Conservation (phyloP, 2,113 vertebrate genomes). For the Bufo bufo region DNA sequence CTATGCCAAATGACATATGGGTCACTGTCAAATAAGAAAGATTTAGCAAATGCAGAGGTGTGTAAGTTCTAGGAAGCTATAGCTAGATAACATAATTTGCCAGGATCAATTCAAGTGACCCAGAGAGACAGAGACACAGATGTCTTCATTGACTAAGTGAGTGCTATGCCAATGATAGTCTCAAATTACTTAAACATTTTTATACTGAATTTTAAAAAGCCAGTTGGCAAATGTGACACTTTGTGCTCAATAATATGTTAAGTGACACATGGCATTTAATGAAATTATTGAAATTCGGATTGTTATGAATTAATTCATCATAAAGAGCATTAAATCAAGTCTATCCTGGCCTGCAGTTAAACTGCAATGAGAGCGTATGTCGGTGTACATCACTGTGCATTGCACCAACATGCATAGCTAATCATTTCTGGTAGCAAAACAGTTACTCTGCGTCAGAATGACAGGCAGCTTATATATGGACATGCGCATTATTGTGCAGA, state of each 20-base stretch:
- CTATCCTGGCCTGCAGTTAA: no score
- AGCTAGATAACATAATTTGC: slow-evolving; percentile 46
- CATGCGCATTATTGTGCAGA: no score
- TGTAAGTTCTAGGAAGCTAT: slow-evolving; percentile 29
- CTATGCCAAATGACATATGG: slow-evolving; percentile 46
- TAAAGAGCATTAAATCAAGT: no score
- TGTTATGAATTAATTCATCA: no score
- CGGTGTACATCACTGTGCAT: no score
- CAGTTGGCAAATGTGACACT: slow-evolving; percentile 6
- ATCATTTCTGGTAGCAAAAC: no score
- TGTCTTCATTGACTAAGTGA: slow-evolving; percentile 42
- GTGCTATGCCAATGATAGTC: slow-evolving; percentile 24
- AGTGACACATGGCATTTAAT: not conserved
- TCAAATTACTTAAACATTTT: not conserved
- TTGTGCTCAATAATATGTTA: not conserved
- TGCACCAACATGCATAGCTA: no score
- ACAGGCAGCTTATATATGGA: no score
- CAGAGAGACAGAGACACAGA: slow-evolving; percentile 34
- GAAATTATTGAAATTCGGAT: not conserved
- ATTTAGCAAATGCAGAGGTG: slow-evolving; percentile 53
- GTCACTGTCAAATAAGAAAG: slow-evolving; percentile 46
- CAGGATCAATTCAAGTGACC: slow-evolving; percentile 48
- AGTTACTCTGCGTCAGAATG: no score
- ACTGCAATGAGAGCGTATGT: no score
- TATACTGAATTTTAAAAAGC: not conserved